Evolutionary conservation across 2,888 invertebrate genomes (phyloP), one percentile per base, ranked within the genome.

Genomic region (Aleiodes testaceus): DNA sequence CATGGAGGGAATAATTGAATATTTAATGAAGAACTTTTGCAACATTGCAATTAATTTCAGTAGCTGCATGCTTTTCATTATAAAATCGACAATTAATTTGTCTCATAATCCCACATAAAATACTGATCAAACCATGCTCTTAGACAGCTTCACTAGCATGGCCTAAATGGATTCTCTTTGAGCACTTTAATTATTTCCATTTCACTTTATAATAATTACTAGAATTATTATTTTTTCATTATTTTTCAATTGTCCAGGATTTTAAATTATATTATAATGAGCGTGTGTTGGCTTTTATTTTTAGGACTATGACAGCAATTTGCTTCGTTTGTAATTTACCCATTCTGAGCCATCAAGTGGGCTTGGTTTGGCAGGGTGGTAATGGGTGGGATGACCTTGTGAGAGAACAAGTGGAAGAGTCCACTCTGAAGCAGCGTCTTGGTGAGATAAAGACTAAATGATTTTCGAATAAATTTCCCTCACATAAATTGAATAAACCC

Each of bases 251-350:
- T n/a, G n/a, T n/a, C n/a, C n/a, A n/a, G n/a, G 16, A 11, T 42
- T 30, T 50, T 53, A 11, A 1, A 3, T 6, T 53, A n/a, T 66
- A 42, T 45, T 49, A 36, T 36, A 22, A 65, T 52, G n/a, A 64
- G 7, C 9, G 2, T 65, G 64, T 52, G 0, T 30, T 59, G n/a
- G 36, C 18, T 63, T 5, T 55, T 72, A 53, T 59, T 77, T 77
- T 45, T 92, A 96, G 96, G 93, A 95, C 94, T 87, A 95, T 96
- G 95, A 94, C 95, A 86, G 94, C 96, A 88, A 93, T 96, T 90
- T 97, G 97, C 90, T 97, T 97, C 91, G 96, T 97, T 83, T 97
- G 97, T 94, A 97, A 97, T 89, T 91, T 97, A 86, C 97, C 97
- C 82, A 97, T 97, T 87, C 91, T 97, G 88, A 96, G 95, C 78